phyloP scores from a whole-genome alignment of 2,113 vertebrate species.

The Rafetus swinhoei region DNA sequence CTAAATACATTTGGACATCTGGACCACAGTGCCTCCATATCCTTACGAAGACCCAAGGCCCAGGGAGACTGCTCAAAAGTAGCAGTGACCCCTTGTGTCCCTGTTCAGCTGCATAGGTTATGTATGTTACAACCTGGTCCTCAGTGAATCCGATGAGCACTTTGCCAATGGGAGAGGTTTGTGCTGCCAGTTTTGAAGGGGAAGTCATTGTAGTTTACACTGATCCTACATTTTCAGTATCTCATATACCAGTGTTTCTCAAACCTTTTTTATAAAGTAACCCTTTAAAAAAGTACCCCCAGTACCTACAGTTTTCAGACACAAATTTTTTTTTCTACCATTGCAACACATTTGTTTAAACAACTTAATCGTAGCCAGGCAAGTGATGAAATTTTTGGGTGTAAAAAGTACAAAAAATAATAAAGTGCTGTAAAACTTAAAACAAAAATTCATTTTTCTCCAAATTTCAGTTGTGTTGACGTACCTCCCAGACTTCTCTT shows the following conservation, averaged over 20 bases:
- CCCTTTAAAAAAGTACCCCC: no score
- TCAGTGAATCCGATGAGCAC: rapidly evolving
- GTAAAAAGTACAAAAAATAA: no score
- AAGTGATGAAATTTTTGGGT: no score
- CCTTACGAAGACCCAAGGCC: constrained; percentile 41
- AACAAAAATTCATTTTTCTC: no score
- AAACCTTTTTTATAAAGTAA: no score
- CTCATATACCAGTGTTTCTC: neutral
- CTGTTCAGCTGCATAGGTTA: neutral
- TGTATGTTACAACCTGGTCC: neutral
- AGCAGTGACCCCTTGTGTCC: neutral
- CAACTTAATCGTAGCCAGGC: no score
- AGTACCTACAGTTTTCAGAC: no score
- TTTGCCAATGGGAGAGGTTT: neutral
- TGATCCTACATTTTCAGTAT: neutral
- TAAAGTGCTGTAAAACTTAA: no score
- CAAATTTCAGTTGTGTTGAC: no score
- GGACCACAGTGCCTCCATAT: neutral
- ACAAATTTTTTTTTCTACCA: no score
- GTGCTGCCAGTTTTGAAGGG: rapidly evolving
- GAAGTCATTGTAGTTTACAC: neutral
- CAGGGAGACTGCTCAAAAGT: neutral
- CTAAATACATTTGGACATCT: neutral
- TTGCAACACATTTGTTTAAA: no score
- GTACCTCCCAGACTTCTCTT: no score